phyloP scores from a whole-genome alignment of 2,113 vertebrate genomes.

The rabbit (Oryctolagus cuniculus) region DNA sequence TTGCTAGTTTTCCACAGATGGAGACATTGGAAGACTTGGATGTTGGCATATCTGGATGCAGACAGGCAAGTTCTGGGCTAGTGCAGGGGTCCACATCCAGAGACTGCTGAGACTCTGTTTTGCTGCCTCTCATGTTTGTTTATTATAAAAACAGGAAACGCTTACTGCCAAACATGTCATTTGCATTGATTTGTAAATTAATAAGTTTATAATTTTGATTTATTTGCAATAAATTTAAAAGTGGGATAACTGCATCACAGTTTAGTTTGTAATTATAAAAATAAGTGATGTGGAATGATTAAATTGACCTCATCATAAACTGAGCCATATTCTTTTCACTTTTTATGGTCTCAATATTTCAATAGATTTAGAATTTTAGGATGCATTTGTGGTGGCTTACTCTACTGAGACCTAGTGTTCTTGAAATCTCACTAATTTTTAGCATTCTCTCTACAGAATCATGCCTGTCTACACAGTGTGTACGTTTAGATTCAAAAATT shows the following conservation, averaged over 20 bases:
- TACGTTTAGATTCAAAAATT: neutral
- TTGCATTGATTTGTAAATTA: neutral
- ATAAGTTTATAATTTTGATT: neutral
- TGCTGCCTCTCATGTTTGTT: neutral
- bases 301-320: neutral
- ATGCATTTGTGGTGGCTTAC: neutral
- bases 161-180: neutral
- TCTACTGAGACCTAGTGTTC: neutral
- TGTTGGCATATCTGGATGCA: too few relatives aligned
- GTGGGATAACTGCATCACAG: neutral
- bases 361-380: neutral
- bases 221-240: neutral
- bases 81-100: accelerated
- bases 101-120: neutral
- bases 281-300: neutral
- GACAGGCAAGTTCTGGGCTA: neutral
- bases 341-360: neutral
- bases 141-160: neutral
- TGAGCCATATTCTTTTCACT: neutral
- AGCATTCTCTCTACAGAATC: neutral
- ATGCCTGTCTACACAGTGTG: neutral
- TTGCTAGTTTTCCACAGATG: neutral
- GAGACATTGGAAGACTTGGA: too few relatives aligned
- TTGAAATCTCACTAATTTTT: neutral
- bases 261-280: neutral